Conservation (phyloP, 2,797 vertebrate genomes). For the Silurus lanzhouensis region DNA sequence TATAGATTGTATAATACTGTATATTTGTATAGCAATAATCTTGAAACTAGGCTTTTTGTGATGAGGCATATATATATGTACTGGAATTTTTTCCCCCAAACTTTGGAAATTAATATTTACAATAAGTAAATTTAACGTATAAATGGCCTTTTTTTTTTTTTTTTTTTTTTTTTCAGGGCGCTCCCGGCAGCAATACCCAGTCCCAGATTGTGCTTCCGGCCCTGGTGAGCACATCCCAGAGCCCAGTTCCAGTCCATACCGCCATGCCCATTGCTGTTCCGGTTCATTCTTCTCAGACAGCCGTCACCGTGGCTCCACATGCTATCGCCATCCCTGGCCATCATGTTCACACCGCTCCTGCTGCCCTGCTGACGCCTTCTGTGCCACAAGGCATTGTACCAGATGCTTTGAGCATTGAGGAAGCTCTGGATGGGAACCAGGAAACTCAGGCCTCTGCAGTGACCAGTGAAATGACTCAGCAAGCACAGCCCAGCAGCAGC, state of each 20-base stretch:
- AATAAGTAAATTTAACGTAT: too few relatives aligned
- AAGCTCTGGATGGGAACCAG: slow-evolving; percentile 61
- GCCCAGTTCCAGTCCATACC: background rate
- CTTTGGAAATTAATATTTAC: background rate
- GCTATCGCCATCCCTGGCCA: slow-evolving; percentile 59
- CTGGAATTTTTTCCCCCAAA: too few relatives aligned
- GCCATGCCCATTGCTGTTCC: slow-evolving; percentile 2
- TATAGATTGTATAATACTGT: too few relatives aligned
- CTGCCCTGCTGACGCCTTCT: slow-evolving; percentile 2
- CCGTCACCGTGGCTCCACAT: slow-evolving; percentile 14
- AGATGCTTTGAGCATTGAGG: slow-evolving; percentile 36
- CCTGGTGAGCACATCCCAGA: slow-evolving; percentile 14
- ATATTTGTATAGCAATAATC: too few relatives aligned
- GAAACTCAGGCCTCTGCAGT: slow-evolving; percentile 57
- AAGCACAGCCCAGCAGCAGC: slow-evolving; percentile 56
- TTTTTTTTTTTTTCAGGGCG: slow-evolving; percentile 25
- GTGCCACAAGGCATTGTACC: slow-evolving; percentile 39
- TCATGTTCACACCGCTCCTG: slow-evolving; percentile 21
- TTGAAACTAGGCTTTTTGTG: background rate
- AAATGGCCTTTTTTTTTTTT: background rate
- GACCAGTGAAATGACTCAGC: slow-evolving; percentile 65
- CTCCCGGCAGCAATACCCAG: slow-evolving; percentile 38
- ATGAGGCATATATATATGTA: background rate
- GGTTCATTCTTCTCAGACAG: slow-evolving; percentile 23
- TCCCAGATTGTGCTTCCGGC: slow-evolving; percentile 30